Evolutionary conservation across 92 coral and sea anemone genomes (phyloP).

Genomic region (Parazoanthus atlanticus): DNA sequence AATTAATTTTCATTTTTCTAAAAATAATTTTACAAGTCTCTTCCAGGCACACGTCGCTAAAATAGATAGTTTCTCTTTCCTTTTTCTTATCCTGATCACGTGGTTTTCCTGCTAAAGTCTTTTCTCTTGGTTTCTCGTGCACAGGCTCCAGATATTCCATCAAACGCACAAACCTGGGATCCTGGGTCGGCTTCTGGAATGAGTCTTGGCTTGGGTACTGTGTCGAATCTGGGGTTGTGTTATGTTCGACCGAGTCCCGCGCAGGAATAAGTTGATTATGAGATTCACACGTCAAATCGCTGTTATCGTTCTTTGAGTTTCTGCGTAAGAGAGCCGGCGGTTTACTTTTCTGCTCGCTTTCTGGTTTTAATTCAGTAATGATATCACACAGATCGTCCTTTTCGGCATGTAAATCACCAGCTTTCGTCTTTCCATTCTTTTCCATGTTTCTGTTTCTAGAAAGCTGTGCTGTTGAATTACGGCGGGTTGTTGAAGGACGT

Average conservation of each 20-base stretch:
- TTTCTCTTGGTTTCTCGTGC: neutral
- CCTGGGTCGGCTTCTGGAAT: conserved; percentile 2
- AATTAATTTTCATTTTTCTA: conserved; percentile 18
- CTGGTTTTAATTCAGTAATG: neutral
- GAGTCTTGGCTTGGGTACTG: neutral
- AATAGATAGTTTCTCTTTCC: neutral
- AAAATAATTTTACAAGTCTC: conserved; percentile 21
- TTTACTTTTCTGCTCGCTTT: neutral
- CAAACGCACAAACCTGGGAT: conserved; percentile 21
- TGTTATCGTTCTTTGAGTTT: neutral
- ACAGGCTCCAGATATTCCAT: conserved; percentile 9
- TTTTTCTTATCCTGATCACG: neutral
- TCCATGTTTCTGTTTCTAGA: neutral
- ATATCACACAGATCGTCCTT: neutral
- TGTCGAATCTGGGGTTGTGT: neutral
- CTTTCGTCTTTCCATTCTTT: neutral
- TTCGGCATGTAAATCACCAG: neutral
- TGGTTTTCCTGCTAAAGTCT: neutral
- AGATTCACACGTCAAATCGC: neutral
- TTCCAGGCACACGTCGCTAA: conserved; percentile 11
- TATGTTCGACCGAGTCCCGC: neutral
- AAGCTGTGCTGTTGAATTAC: neutral
- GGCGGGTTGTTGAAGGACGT: neutral
- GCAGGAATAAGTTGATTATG: neutral
- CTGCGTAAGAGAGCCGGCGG: neutral